Conservation (phyloP, 2,888 invertebrate species). For the Hypomecis atomaria region DNA sequence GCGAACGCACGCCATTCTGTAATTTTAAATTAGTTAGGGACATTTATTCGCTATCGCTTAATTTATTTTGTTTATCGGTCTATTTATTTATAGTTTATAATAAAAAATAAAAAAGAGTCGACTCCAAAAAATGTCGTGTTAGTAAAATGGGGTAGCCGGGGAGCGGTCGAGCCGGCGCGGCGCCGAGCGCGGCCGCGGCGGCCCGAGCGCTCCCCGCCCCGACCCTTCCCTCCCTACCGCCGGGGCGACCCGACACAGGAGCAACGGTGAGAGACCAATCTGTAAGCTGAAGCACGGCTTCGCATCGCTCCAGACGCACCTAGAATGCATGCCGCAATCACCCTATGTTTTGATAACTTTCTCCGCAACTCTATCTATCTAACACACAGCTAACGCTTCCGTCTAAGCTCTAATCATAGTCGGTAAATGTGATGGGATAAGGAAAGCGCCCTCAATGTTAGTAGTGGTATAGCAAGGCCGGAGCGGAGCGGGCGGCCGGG, state of each 20-base stretch:
- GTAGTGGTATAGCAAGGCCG: constrained; percentile 73
- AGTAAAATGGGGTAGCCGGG: constrained; percentile 63
- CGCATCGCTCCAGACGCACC: constrained; percentile 78
- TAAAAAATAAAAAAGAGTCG: constrained; percentile 80
- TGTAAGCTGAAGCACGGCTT: constrained; percentile 82
- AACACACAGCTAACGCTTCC: constrained; percentile 78
- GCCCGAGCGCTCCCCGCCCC: constrained; percentile 64
- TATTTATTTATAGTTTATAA: constrained; percentile 76
- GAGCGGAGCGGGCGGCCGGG: constrained; percentile 83
- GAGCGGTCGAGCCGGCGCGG: constrained; percentile 65
- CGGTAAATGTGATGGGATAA: constrained; percentile 88
- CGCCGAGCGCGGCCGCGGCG: constrained; percentile 57
- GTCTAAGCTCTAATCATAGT: constrained; percentile 76
- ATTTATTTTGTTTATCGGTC: constrained; percentile 83
- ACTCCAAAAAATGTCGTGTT: constrained; percentile 77
- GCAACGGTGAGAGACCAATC: constrained; percentile 82
- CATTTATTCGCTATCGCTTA: constrained; percentile 84
- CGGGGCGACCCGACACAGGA: constrained; percentile 76
- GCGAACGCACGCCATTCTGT: constrained; percentile 78
- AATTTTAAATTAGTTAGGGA: constrained; percentile 83
- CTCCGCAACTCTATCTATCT: constrained; percentile 76
- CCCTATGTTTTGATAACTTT: constrained; percentile 75
- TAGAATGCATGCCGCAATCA: constrained; percentile 72
- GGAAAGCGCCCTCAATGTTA: constrained; percentile 88
- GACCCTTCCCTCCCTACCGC: constrained; percentile 64